Conservation (phyloP, 2,888 invertebrate genomes). For the Prosopocoilus inquinatus region DNA sequence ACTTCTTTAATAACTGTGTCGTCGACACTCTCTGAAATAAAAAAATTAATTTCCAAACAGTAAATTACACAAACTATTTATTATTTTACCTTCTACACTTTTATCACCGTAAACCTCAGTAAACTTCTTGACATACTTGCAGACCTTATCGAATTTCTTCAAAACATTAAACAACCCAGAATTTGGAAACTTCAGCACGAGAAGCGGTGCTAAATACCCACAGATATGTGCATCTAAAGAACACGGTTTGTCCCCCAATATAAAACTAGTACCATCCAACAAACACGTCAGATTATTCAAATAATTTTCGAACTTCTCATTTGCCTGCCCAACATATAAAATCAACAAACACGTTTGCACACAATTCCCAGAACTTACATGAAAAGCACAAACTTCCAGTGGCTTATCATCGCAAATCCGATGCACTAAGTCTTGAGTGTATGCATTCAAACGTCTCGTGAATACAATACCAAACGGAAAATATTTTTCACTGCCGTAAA, state of each 20-base stretch:
- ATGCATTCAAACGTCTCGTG: conserved; percentile 10
- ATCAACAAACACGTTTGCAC: no score
- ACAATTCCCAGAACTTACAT: no score
- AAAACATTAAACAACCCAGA: conserved; percentile 7
- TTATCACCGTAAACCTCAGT: conserved; percentile 14
- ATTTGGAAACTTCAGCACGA: conserved; percentile 12
- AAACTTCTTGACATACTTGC: conserved; percentile 27
- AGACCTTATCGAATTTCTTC: conserved; percentile 11
- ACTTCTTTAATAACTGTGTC: neutral
- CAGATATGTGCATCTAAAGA: conserved; percentile 17
- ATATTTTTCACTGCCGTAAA: conserved; percentile 15
- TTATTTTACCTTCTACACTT: conserved; percentile 6
- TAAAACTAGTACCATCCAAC: conserved; percentile 7
- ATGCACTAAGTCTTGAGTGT: conserved; percentile 7
- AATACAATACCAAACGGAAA: conserved; percentile 14
- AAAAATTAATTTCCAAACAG: neutral
- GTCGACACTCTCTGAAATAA: neutral
- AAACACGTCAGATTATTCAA: conserved; percentile 7
- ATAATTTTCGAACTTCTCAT: conserved; percentile 12
- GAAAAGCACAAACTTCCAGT: no score
- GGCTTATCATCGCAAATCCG: neutral
- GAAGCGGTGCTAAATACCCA: conserved; percentile 15
- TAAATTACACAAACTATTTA: neutral
- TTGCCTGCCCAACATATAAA: neutral
- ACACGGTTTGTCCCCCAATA: conserved; percentile 11